These are phyloP conservation scores for Lasiommata megera DNA, from an alignment of 2,888 invertebrate species.

Conservation along the genomic window DNA sequence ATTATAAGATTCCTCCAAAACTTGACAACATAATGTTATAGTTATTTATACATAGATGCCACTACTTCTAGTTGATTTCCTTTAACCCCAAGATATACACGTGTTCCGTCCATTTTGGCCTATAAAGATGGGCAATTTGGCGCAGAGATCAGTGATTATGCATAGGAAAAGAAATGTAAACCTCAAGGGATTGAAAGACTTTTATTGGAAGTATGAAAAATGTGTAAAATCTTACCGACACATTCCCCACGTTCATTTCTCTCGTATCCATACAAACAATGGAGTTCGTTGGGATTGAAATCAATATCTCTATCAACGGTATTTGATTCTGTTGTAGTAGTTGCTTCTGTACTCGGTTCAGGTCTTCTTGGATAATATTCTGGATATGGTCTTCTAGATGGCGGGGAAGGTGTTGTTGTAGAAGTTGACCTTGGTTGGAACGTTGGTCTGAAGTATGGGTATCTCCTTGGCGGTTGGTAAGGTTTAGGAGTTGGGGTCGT, in stretches of 20 bases:
- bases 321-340: constrained; percentile 37
- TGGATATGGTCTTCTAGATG: constrained; percentile 29
- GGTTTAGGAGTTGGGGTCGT: constrained; percentile 33
- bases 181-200: too few species aligned
- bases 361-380: constrained; percentile 36
- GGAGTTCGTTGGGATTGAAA: constrained; percentile 53
- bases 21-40: too few species aligned
- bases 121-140: too few species aligned
- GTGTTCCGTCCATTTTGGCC: too few species aligned
- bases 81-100: too few species aligned
- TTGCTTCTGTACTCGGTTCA: constrained; percentile 34
- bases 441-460: constrained; percentile 35
- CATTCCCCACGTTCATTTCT: constrained; percentile 79
- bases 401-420: constrained; percentile 26
- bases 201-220: too few species aligned
- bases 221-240: constrained; percentile 75
- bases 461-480: constrained; percentile 32
- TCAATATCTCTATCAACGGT: constrained; percentile 45
- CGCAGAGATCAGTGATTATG: too few species aligned
- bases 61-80: too few species aligned
- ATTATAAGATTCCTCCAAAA: too few species aligned
- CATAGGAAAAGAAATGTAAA: too few species aligned
- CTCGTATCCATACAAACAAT: constrained; percentile 78
- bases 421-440: constrained; percentile 29
- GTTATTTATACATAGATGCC: too few species aligned